phyloP scores from a whole-genome alignment of 2,797 vertebrate genomes.

The Dryobates pubescens region DNA sequence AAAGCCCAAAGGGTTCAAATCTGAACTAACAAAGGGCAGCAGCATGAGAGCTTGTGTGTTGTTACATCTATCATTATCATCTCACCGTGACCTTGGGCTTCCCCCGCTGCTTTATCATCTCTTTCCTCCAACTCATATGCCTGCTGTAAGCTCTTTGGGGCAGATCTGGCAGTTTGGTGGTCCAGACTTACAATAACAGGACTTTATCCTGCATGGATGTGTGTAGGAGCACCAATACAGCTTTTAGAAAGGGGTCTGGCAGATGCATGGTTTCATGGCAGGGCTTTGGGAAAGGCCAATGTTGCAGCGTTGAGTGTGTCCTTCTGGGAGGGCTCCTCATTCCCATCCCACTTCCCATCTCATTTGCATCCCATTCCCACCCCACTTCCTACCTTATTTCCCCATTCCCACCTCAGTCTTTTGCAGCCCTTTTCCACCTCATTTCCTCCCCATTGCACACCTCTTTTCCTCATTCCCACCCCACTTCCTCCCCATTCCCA shows the following conservation, averaged over 20 bases:
- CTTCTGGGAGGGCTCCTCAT: neutral
- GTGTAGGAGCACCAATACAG: neutral
- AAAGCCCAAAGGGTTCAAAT: slow-evolving; percentile 49
- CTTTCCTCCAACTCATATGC: neutral
- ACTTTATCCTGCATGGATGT: neutral
- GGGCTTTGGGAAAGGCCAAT: neutral
- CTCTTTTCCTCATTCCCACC: too few species aligned
- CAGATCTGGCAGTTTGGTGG: neutral
- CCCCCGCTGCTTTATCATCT: neutral
- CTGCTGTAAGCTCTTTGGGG: neutral
- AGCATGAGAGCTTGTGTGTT: slow-evolving; percentile 6
- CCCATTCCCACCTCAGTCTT: too few species aligned
- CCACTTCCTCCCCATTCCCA: too few species aligned
- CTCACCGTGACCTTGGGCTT: slow-evolving; percentile 24
- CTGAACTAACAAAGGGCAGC: slow-evolving; percentile 21
- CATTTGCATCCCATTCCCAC: too few species aligned
- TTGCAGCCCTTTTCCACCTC: too few species aligned
- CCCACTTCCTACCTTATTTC: too few species aligned
- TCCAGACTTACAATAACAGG: neutral
- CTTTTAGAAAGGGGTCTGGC: neutral
- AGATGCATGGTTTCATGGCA: neutral
- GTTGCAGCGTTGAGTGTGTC: fast-evolving
- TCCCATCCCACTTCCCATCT: too few species aligned
- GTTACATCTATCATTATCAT: slow-evolving; percentile 41
- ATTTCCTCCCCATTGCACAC: too few species aligned